These are phyloP conservation scores for Turnix velox DNA, from an alignment of 2,113 vertebrate species.

Conservation along the genomic window DNA sequence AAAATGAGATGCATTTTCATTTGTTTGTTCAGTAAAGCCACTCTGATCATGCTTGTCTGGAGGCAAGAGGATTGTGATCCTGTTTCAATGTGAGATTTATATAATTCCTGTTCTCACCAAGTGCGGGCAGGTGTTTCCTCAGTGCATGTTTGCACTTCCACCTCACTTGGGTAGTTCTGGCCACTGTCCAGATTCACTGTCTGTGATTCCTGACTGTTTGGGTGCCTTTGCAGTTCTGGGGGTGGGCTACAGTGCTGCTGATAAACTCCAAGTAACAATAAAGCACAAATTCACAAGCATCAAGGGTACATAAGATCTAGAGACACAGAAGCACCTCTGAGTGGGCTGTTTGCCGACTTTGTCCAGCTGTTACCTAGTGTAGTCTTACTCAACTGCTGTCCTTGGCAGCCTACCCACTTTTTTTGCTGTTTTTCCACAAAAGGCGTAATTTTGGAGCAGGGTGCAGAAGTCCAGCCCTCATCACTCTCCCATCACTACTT, in stretches of 20 bases:
- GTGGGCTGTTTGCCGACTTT: not conserved
- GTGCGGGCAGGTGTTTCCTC: not conserved
- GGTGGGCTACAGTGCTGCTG: not conserved
- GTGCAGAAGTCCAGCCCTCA: fast-evolving
- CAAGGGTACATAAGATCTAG: not conserved
- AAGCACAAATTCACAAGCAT: not conserved
- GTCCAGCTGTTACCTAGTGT: not conserved
- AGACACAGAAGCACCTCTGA: not conserved
- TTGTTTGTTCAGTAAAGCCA: not conserved
- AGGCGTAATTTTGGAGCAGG: not conserved
- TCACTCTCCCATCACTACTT: fast-evolving
- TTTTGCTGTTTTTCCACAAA: not conserved
- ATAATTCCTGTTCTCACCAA: not conserved
- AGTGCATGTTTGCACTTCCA: not conserved
- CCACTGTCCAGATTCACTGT: not conserved
- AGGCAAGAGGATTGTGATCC: not conserved
- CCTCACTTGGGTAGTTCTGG: not conserved
- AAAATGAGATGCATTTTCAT: not conserved
- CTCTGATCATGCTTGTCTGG: not conserved
- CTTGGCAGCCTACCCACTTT: not conserved
- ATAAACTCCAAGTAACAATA: not conserved
- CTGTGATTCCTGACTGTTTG: not conserved
- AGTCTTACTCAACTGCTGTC: not conserved
- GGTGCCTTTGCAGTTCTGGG: not conserved
- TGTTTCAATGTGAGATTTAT: not conserved